Evolutionary conservation across 2,113 vertebrate genomes (phyloP), one percentile per base, ranked within the genome.

Genomic region (Colossoma macropomum): DNA sequence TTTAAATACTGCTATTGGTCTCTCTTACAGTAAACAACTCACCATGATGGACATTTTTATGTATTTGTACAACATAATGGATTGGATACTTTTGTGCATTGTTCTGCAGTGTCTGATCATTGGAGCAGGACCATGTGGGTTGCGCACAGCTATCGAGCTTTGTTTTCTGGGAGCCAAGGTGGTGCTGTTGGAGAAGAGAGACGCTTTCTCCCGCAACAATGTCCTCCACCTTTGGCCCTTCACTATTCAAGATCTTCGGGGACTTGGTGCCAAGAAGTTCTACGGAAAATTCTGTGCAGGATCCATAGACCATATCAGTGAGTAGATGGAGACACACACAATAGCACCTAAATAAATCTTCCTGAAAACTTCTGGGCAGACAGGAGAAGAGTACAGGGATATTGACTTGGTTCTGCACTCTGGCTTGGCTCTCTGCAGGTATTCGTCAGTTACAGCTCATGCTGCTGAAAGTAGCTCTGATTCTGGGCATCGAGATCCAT

Each of bases 401-500:
- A 1, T 52, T 19, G 34, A 41, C 5, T 48, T 45, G 19, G 38
- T n/a, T 77, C 23, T 75, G 50, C 60, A 19, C 28, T 66, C 76
- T 21, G 32, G 21, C 16, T n/a, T 32, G 15, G 0, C 52, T 82
- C 50, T 54, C 82, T 85, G 16, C 78, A 99, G 98, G 98, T 96
- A 99, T 99, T 93, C 97, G 98, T 76, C 98, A 99, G 91, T 96
- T 99, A 27, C 98, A 99, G 84, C 91, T 99, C 13, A 99, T 99
- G 93, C 95, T 99, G 85, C 92, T 99, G 86, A 99, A 99, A 93
- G 94, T 99, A 82, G 96, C 97, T 87, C 96, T 99, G 92, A 95
- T 99, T 86, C 90, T 99, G 75, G 98, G 98, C 80, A 97, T 99
- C 8, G 97, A 99, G 91, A 99, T 99, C 89, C 98, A 99, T 0